A percentile compares a stretch with the other conserved stretches of the same genome.
Conservation (phyloP, 2,888 invertebrate genomes). For the Odiellus spinosus region DNA sequence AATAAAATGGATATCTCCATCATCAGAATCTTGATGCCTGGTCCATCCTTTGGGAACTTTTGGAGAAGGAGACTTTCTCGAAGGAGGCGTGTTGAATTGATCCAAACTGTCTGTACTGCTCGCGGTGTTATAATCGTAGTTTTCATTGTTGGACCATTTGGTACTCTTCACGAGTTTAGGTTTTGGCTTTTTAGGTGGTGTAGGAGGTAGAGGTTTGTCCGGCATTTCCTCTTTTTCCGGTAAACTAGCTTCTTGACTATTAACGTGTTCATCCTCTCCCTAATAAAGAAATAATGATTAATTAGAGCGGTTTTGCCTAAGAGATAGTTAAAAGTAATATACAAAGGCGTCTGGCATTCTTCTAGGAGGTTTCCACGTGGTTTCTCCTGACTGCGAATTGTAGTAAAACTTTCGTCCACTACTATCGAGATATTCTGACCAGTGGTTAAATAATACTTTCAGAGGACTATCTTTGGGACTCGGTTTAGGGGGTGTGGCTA, state of each 20-base stretch:
- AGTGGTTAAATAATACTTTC: constrained; percentile 22
- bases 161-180: constrained; percentile 11
- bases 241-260: too few relatives aligned
- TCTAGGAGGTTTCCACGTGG: constrained; percentile 32
- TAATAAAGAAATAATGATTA: constrained; percentile 4
- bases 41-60: constrained; percentile 31
- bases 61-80: constrained; percentile 26
- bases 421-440: constrained; percentile 30
- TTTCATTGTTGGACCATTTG: too few relatives aligned
- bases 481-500: constrained; percentile 14
- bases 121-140: too few relatives aligned
- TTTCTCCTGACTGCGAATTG: constrained; percentile 26
- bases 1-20: constrained; percentile 35
- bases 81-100: constrained; percentile 9
- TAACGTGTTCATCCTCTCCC: too few relatives aligned
- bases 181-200: constrained; percentile 14
- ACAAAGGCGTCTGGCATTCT: constrained; percentile 5
- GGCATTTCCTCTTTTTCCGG: constrained; percentile 3
- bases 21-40: constrained; percentile 29
- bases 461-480: constrained; percentile 10
- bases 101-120: constrained; percentile 16
- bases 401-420: constrained; percentile 29
- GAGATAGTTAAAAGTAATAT: neutral
- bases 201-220: constrained; percentile 8
- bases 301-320: too few relatives aligned